Percentiles rank a stretch among this genome's conserved stretches.
These are phyloP conservation scores for Tanypteryx hageni DNA, from an alignment of 2,888 invertebrate species.

Conservation along the genomic window DNA sequence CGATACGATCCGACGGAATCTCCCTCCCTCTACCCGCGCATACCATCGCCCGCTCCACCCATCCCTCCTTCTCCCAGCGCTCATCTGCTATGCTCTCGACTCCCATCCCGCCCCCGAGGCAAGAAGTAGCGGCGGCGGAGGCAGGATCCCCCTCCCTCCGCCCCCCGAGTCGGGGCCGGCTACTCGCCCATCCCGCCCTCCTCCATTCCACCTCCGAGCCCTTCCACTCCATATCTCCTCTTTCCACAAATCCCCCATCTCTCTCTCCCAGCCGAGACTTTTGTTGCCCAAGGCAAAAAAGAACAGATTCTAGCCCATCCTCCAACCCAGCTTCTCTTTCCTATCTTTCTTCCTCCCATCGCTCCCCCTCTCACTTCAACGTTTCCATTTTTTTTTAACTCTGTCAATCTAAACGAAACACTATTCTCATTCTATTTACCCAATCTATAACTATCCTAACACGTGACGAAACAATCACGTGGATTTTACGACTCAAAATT, in stretches of 20 bases:
- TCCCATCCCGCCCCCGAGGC: neutral
- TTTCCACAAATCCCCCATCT: neutral
- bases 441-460: too few relatives aligned
- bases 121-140: neutral
- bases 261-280: neutral
- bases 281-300: neutral
- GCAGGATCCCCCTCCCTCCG: neutral
- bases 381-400: neutral
- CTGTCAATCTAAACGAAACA: too few relatives aligned
- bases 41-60: neutral
- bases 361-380: neutral
- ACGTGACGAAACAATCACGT: too few relatives aligned
- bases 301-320: neutral
- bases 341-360: neutral
- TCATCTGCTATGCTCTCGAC: conserved; percentile 1
- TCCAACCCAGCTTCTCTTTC: neutral
- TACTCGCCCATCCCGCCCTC: neutral
- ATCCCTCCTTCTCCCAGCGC: neutral
- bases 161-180: neutral
- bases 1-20: conserved; percentile 21
- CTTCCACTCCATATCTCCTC: neutral
- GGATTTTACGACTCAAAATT: too few relatives aligned
- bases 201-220: neutral
- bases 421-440: too few relatives aligned
- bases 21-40: neutral